These are phyloP conservation scores for Xanthostigma xanthostigma DNA, from an alignment of 2,888 invertebrate genomes.

Conservation along the genomic window DNA sequence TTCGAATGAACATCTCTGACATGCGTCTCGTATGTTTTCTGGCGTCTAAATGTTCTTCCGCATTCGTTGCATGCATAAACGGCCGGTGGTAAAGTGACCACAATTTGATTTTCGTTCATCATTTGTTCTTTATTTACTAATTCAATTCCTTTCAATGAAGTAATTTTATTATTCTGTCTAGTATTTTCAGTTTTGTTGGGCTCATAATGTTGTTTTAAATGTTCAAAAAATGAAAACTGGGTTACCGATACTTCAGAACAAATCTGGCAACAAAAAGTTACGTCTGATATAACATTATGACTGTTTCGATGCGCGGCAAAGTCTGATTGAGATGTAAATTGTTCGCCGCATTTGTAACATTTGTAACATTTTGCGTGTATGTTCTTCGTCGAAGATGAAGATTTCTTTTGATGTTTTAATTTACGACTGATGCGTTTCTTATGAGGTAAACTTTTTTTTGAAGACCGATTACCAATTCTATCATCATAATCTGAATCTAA, in stretches of 20 bases:
- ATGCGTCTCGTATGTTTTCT: slow-evolving; percentile 47
- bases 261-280: slow-evolving; percentile 55
- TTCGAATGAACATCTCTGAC: slow-evolving; percentile 40
- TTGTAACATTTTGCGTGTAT: slow-evolving; percentile 23
- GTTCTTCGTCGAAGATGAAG: slow-evolving; percentile 18
- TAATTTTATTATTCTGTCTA: neutral
- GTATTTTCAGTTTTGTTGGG: slow-evolving; percentile 23
- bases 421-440: slow-evolving; percentile 75
- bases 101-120: neutral
- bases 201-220: slow-evolving; percentile 70
- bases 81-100: neutral
- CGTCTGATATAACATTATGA: slow-evolving; percentile 26
- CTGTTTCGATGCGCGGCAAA: slow-evolving; percentile 30
- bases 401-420: slow-evolving; percentile 34
- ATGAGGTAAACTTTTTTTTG: slow-evolving; percentile 62
- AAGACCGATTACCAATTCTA: slow-evolving; percentile 23
- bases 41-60: slow-evolving; percentile 43
- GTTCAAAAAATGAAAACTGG: slow-evolving; percentile 73
- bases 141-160: neutral
- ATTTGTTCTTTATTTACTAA: neutral
- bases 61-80: slow-evolving; percentile 23
- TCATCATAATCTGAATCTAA: slow-evolving; percentile 20
- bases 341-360: slow-evolving; percentile 32
- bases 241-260: slow-evolving; percentile 62
- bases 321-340: slow-evolving; percentile 27